These are phyloP conservation scores for Drosophila paramelanica DNA, from an alignment of 2,888 invertebrate species.

Conservation along the genomic window DNA sequence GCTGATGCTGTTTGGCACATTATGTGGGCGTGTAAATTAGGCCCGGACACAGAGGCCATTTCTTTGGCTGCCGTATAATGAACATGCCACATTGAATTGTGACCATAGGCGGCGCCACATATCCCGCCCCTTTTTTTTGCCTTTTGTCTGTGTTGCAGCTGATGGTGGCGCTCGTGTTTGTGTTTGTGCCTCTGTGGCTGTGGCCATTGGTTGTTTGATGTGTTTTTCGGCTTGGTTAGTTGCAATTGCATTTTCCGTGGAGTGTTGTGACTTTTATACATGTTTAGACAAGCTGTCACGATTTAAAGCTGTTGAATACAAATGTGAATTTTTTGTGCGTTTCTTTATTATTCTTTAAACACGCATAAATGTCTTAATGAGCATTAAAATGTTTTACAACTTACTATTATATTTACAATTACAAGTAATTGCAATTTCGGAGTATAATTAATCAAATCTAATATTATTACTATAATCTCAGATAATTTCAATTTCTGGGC, in stretches of 20 bases:
- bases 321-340: neutral
- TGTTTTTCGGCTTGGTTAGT: conserved; percentile 21
- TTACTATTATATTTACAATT: too few species aligned
- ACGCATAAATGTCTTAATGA: too few species aligned
- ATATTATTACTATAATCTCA: too few species aligned
- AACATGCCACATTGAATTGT: conserved; percentile 49
- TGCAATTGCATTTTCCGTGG: conserved; percentile 5
- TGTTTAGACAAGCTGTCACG: neutral
- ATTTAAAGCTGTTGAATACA: neutral
- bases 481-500: too few species aligned
- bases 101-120: conserved; percentile 37
- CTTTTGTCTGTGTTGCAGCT: neutral
- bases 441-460: too few species aligned
- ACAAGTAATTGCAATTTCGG: too few species aligned
- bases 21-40: conserved; percentile 66
- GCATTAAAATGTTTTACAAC: too few species aligned
- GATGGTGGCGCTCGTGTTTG: too few species aligned
- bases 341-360: too few species aligned
- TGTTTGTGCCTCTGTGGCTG: neutral
- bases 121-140: conserved; percentile 8
- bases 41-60: conserved; percentile 22
- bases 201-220: conserved; percentile 12
- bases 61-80: conserved; percentile 51
- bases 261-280: neutral
- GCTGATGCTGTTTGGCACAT: conserved; percentile 32